Percentiles rank a stretch among this genome's conserved stretches.
Conservation (phyloP, 2,888 invertebrate genomes). For the Eupithecia insigniata region DNA sequence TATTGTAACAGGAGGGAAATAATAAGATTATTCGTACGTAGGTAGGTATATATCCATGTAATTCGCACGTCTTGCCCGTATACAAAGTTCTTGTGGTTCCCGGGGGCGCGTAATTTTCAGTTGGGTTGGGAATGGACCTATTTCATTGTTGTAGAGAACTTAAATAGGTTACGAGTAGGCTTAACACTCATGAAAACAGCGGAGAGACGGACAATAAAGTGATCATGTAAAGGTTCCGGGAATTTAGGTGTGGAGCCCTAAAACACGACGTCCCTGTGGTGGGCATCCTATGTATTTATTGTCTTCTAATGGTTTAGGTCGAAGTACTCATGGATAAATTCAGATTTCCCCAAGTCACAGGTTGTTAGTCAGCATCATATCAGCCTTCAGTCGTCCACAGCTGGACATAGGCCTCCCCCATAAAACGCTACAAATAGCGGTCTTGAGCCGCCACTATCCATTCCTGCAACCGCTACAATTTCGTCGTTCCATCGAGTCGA, state of each 20-base stretch:
- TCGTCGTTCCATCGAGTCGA: no score
- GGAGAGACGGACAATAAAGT: conserved; percentile 7
- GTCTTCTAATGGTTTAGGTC: background rate
- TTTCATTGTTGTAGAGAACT: conserved; percentile 13
- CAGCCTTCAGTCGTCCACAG: no score
- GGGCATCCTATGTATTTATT: background rate
- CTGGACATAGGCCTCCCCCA: no score
- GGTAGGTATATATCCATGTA: conserved; percentile 42
- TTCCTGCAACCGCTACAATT: no score
- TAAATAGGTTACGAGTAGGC: conserved; percentile 9
- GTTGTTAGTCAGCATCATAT: no score
- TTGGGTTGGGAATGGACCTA: conserved; percentile 22
- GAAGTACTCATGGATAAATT: background rate
- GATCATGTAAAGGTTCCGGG: conserved; percentile 1
- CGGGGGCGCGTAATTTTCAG: conserved; percentile 31
- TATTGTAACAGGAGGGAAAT: conserved; percentile 44
- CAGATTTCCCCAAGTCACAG: background rate
- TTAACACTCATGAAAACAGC: conserved; percentile 6
- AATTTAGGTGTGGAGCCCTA: background rate
- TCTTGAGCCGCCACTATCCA: no score
- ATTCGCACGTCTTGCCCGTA: conserved; percentile 48
- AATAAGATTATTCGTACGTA: conserved; percentile 44
- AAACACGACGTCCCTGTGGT: background rate
- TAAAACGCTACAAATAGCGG: no score
- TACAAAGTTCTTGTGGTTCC: conserved; percentile 35